Evolutionary conservation across 2,888 invertebrate species (phyloP), one percentile per base, ranked within the genome.

Genomic region (Drosophila helvetica): DNA sequence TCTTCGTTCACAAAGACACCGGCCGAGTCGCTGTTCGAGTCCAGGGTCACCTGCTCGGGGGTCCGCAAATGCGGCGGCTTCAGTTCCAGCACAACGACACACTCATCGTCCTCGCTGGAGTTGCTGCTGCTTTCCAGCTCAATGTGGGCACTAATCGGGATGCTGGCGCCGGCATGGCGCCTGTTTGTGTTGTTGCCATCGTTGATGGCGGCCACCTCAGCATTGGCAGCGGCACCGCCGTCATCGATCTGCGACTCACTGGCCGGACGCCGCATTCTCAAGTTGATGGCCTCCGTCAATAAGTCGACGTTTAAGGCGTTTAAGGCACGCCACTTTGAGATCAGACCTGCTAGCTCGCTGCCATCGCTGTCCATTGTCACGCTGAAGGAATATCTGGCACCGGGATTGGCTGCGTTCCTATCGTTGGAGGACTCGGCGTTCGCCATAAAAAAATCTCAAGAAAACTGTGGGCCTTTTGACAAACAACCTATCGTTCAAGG

Each of bases 11-110:
- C 89, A 75, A 91, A 92, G 0, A 92, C 91, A 8, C 92, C 92
- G 82, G 92, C 92, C 7, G 92, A 92, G 66, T 92, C 92, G 7
- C 87, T 87, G 22, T 90, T 90, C 1, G 92, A 92, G 71, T 91
- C 89, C 17, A 92, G 75, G 47, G 90, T 91, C 8, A 92, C 91
- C 82, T 90, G 74, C n/a, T n/a, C n/a, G n/a, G n/a, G n/a, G n/a
- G n/a, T n/a, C n/a, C n/a, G n/a, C n/a, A n/a, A n/a, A n/a, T n/a
- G n/a, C n/a, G n/a, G n/a, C n/a, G n/a, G n/a, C n/a, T n/a, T n/a
- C n/a, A n/a, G n/a, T n/a, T n/a, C n/a, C n/a, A n/a, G n/a, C n/a
- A n/a, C n/a, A n/a, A n/a, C n/a, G n/a, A n/a, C n/a, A n/a, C n/a
- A n/a, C n/a, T n/a, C n/a, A n/a, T n/a, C n/a, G n/a, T n/a, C 89